phyloP scores from a whole-genome alignment of 1,140 invertebrate genomes.

The Phortica variegata region DNA sequence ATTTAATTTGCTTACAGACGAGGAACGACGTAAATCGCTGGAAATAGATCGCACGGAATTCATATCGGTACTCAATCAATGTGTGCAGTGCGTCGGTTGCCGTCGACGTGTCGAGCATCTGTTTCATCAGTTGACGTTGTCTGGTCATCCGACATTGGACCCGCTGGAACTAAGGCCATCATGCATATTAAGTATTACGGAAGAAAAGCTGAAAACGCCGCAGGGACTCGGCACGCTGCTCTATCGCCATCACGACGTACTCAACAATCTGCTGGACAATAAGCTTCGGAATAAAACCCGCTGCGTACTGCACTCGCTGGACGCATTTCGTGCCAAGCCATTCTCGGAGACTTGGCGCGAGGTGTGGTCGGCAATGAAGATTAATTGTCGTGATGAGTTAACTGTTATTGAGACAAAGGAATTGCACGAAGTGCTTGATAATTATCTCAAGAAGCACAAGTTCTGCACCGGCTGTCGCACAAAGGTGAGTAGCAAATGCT shows the following conservation, averaged over 20 bases:
- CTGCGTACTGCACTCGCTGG: slow-evolving; percentile 83
- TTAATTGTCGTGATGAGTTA: slow-evolving; percentile 80
- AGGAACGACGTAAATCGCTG: slow-evolving; percentile 77
- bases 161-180: slow-evolving; percentile 72
- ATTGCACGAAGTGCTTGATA: slow-evolving; percentile 80
- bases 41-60: slow-evolving; percentile 82
- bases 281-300: slow-evolving; percentile 85
- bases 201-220: slow-evolving; percentile 75
- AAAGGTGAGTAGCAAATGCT: slow-evolving; percentile 68
- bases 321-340: slow-evolving; percentile 76
- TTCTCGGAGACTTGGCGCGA: slow-evolving; percentile 72
- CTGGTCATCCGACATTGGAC: slow-evolving; percentile 79
- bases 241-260: slow-evolving; percentile 77
- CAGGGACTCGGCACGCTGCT: slow-evolving; percentile 78
- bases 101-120: slow-evolving; percentile 83
- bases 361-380: slow-evolving; percentile 85
- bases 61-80: slow-evolving; percentile 79
- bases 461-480: slow-evolving; percentile 91
- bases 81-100: slow-evolving; percentile 90
- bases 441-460: slow-evolving; percentile 87
- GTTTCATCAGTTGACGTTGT: slow-evolving; percentile 78
- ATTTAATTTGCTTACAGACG: slow-evolving; percentile 72
- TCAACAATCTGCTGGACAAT: slow-evolving; percentile 76
- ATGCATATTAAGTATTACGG: slow-evolving; percentile 73
- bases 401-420: slow-evolving; percentile 81